These are phyloP conservation scores for Ceratoteleas bidentatus DNA, from an alignment of 1,140 invertebrate species.

Conservation along the genomic window DNA sequence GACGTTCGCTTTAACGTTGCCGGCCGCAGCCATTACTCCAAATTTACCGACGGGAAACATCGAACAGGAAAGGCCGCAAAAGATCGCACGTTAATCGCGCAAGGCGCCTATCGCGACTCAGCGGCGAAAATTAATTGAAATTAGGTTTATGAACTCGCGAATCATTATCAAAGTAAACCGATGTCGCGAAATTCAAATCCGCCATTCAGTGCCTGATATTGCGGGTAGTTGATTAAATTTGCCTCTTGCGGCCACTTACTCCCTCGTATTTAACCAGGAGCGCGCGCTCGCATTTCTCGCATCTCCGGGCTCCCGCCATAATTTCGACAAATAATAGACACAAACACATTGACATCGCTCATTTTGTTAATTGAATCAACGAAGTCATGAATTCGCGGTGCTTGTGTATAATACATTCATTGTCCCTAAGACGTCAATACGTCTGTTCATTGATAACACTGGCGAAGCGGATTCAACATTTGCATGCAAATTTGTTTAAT, in stretches of 20 bases:
- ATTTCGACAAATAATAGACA: conserved; percentile 64
- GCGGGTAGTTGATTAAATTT: conserved; percentile 65
- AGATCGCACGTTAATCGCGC: neutral
- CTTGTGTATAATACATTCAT: conserved; percentile 36
- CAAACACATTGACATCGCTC: conserved; percentile 54
- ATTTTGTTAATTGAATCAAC: conserved; percentile 50
- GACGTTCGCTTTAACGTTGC: too few species aligned
- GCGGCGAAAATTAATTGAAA: conserved; percentile 40
- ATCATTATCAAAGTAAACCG: conserved; percentile 52
- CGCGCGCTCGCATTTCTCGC: conserved; percentile 51
- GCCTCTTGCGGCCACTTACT: conserved; percentile 56
- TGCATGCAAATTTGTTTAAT: too few species aligned
- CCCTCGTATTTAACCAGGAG: conserved; percentile 59
- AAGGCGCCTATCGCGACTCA: neutral
- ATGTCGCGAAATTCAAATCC: conserved; percentile 60
- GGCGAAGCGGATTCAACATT: too few species aligned
- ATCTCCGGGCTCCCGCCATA: conserved; percentile 39
- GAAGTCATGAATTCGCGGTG: conserved; percentile 45
- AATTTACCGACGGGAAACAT: too few species aligned
- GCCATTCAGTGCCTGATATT: conserved; percentile 58
- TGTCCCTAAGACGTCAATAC: conserved; percentile 20
- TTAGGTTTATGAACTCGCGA: conserved; percentile 46
- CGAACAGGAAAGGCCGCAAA: neutral
- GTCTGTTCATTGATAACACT: conserved; percentile 7
- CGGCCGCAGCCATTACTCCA: too few species aligned